Conservation (phyloP, 1,140 invertebrate species). For the Nixonia krombeini region DNA sequence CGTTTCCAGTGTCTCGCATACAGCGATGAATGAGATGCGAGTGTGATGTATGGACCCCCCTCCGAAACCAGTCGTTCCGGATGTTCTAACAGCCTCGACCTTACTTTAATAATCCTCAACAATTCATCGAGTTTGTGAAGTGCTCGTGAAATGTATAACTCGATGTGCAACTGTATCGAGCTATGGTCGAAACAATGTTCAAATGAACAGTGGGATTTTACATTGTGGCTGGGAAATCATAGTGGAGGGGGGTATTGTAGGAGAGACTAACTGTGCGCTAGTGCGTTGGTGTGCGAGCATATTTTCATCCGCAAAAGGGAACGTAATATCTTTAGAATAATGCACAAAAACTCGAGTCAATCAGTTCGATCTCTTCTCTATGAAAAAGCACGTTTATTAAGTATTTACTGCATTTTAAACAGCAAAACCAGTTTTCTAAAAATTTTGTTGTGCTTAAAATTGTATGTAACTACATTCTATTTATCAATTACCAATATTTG, state of each 20-base stretch:
- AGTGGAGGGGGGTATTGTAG: conserved; percentile 31
- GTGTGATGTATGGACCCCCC: conserved; percentile 81
- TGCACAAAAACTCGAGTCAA: conserved; percentile 3
- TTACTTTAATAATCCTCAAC: conserved; percentile 56
- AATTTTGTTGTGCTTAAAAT: background rate
- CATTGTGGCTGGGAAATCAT: conserved; percentile 13
- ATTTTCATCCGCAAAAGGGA: conserved; percentile 6
- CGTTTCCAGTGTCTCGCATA: conserved; percentile 73
- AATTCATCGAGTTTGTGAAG: conserved; percentile 10
- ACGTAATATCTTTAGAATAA: conserved; percentile 22
- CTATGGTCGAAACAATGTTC: conserved; percentile 16
- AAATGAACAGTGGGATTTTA: conserved; percentile 3
- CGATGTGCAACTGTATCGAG: conserved; percentile 15
- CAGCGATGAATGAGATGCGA: conserved; percentile 86
- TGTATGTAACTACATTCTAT: too few relatives aligned
- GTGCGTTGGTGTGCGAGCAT: too few relatives aligned
- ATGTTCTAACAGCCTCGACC: conserved; percentile 67
- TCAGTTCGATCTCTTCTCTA: conserved; percentile 1
- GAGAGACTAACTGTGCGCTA: background rate
- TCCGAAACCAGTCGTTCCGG: conserved; percentile 65
- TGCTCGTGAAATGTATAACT: conserved; percentile 9
- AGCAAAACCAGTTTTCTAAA: too few relatives aligned
- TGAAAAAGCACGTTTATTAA: conserved; percentile 1
- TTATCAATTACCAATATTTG: too few relatives aligned
- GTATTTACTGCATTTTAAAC: background rate